Base-by-base conservation (phyloP, 1,140 invertebrate genomes). In the Drosophila cardini region DNA sequence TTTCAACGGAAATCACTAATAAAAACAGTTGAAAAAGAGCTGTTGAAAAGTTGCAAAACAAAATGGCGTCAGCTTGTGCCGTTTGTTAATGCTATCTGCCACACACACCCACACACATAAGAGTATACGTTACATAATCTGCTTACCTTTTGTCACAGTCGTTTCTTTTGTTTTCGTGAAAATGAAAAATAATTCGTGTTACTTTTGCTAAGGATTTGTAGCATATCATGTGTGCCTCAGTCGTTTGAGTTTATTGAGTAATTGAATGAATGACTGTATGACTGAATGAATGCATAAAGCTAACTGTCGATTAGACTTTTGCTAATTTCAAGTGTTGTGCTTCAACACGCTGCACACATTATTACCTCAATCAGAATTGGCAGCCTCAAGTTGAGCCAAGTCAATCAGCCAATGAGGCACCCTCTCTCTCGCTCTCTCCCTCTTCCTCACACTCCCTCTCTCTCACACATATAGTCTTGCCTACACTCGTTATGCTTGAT, bases 1-100 rank as follows among this genome's bases (percentile, higher is more conserved):
- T 87, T 89, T 84, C 73, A 75, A 82, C 76, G 83, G 84, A 89
- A 87, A 83, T 80, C 83, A 84, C 83, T 78, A 89, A 87, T 89
- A 89, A 89, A 89, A 87, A 80, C 72, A 69, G 73, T 78, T 83
- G 65, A 26, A 61, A 82, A 87, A 76, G 76, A 79, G 76, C 72
- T 87, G 84, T 83, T 89, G 83, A 87, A 89, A 87, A 87, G 83
- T 89, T 89, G 63, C 58, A 63, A 89, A 87, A 77, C 84, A 83
- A 87, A 87, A 83, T 87, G 83, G 84, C 83, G 79, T 79, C 79
- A 89, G 76, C 68, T 46, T 78, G 78, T 61, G 75, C 55, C 63
- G 36, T 72, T 63, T 78, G 58, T 87, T 83, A 83, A 87, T 76
- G 75, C 82, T 81, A 87, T 86, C 76, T 67, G 57, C 46, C 42